Evolutionary conservation across 2,888 invertebrate species (phyloP), one percentile per base, ranked within the genome.

Genomic region (Caenorhabditis wallacei): DNA sequence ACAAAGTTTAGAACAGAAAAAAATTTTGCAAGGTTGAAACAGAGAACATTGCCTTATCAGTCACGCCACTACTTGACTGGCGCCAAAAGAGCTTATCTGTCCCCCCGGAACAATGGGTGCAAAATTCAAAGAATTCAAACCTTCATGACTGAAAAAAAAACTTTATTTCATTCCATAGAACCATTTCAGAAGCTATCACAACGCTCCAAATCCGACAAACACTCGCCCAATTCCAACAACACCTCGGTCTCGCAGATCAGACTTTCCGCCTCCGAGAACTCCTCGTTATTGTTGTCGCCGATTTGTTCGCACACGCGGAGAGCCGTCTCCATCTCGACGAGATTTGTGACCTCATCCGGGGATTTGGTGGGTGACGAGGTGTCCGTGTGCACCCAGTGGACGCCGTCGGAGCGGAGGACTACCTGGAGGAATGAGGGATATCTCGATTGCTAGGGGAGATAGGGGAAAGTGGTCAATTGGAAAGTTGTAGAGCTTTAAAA

Each of bases 341-440:
- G 78, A 46, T 80, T 70, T 7, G 86, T 86, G 35, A 86, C 86
- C 71, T 88, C 89, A 80, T 89, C 89, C 0, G 88, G 89, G 51
- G 86, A 86, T 69, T 88, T 85, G 0, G 80, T 82, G 8, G 79
- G 80, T 0, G 84, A 81, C n/a, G 71, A 79, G 16, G 63, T 79
- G n/a, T 78, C 70, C 2, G 81, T 85, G 40, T 84, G 63, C 5
- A 89, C 82, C 89, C 89, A 89, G 51, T 89, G 89, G 11, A 89
- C 88, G 13, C 89, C 89, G 61, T 89, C 89, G 10, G 88, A 88
- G 0, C 88, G 85, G 11, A 89, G 79, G 1, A 89, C 87, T 4
- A 88, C 85, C 87, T 88, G 68, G 16, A 66, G 24, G 11, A 26
- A 43, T n/a, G n/a, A n/a, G n/a, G n/a, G n/a, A n/a, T n/a, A n/a